These are phyloP conservation scores for Onthophagus taurus DNA, from an alignment of 1,140 invertebrate genomes.

Conservation along the genomic window DNA sequence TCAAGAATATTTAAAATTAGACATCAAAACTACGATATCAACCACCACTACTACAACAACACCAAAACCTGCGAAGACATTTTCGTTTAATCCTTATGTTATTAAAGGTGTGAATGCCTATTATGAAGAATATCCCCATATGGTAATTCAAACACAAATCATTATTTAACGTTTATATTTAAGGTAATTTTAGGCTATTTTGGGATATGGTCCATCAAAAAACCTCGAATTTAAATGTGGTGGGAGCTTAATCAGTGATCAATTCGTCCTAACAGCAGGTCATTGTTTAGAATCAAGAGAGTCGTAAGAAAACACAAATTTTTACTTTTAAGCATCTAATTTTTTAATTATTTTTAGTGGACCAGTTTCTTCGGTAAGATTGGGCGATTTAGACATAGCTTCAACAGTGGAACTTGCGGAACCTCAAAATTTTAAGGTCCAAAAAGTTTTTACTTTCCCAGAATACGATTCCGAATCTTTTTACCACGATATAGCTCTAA, in stretches of 20 bases:
- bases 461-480: slow-evolving; percentile 35
- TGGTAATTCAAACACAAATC: no score
- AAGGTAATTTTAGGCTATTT: slow-evolving; percentile 9
- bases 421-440: slow-evolving; percentile 19
- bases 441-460: slow-evolving; percentile 31
- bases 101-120: background rate
- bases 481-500: slow-evolving; percentile 45
- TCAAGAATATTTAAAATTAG: no score
- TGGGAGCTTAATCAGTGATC: slow-evolving; percentile 5
- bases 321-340: background rate
- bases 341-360: background rate
- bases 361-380: background rate
- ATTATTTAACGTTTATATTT: background rate
- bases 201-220: background rate
- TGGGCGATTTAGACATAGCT: background rate
- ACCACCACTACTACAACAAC: no score
- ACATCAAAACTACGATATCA: no score
- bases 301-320: no score
- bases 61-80: no score
- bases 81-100: no score
- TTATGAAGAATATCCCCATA: slow-evolving; percentile 2
- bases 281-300: no score
- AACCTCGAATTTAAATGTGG: slow-evolving; percentile 2
- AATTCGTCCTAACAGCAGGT: slow-evolving; percentile 5
- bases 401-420: background rate